Percentiles rank a stretch among this genome's conserved stretches.
phyloP scores from a whole-genome alignment of 2,888 invertebrate genomes.

The Scaeva pyrastri region DNA sequence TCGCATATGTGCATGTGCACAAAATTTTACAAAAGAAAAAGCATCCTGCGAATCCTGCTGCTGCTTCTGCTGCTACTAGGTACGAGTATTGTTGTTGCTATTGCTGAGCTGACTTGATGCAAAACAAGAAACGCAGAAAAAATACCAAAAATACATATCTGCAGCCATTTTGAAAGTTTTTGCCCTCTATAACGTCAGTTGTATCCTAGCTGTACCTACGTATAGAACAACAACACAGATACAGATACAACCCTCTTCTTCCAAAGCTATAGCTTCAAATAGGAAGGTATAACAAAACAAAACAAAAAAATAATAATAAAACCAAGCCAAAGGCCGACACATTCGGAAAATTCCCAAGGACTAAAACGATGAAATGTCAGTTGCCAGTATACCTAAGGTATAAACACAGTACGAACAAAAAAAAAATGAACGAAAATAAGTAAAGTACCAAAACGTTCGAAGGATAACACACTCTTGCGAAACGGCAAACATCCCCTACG shows the following conservation, averaged over 20 bases:
- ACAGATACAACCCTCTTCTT: slow-evolving; percentile 44
- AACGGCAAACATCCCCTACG: slow-evolving; percentile 66
- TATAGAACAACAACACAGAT: background rate
- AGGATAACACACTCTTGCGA: slow-evolving; percentile 56
- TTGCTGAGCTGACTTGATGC: slow-evolving; percentile 52
- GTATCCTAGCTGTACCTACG: background rate
- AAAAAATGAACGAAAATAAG: slow-evolving; percentile 38
- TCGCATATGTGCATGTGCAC: slow-evolving; percentile 66
- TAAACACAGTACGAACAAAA: slow-evolving; percentile 26
- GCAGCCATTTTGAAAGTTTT: slow-evolving; percentile 74
- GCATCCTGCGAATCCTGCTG: slow-evolving; percentile 68
- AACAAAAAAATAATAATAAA: slow-evolving; percentile 29
- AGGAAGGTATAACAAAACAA: background rate
- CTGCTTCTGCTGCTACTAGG: slow-evolving; percentile 28
- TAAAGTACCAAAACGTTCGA: slow-evolving; percentile 40
- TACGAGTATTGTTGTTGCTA: slow-evolving; percentile 1
- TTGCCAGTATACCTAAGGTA: slow-evolving; percentile 28
- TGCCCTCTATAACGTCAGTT: slow-evolving; percentile 57
- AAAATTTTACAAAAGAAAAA: slow-evolving; percentile 38
- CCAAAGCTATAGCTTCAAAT: slow-evolving; percentile 24
- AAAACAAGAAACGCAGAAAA: slow-evolving; percentile 58
- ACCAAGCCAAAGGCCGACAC: slow-evolving; percentile 68
- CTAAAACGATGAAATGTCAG: slow-evolving; percentile 74
- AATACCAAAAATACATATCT: slow-evolving; percentile 50
- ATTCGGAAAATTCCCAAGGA: slow-evolving; percentile 75